Evolutionary conservation across 1,140 invertebrate genomes (phyloP).

Genomic region (Drosophila kikkawai): DNA sequence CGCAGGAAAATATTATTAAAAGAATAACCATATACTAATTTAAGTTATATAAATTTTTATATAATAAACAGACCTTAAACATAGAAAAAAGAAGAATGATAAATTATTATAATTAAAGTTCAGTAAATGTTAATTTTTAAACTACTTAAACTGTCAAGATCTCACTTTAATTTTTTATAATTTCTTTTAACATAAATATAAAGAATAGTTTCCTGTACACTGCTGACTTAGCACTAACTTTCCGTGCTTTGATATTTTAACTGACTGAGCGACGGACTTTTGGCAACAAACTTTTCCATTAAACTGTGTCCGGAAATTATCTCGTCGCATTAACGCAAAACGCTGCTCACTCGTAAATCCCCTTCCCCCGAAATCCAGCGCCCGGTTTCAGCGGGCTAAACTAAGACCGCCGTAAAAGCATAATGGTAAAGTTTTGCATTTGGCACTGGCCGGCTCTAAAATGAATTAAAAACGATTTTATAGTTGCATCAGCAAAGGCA

Average conservation of each 20-base stretch:
- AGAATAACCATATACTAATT: no score
- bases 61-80: not conserved
- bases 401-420: conserved; percentile 30
- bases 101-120: not conserved
- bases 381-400: conserved; percentile 14
- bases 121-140: not conserved
- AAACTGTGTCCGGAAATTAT: conserved; percentile 56
- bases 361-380: not conserved
- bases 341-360: conserved; percentile 39
- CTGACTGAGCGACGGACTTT: conserved; percentile 42
- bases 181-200: not conserved
- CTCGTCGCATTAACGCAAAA: conserved; percentile 55
- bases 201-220: conserved; percentile 3
- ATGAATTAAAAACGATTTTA: conserved; percentile 60
- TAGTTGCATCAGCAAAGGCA: conserved; percentile 43
- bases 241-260: conserved; percentile 49
- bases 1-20: not conserved
- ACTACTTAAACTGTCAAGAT: not conserved
- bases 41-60: not conserved
- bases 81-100: no score
- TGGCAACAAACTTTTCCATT: conserved; percentile 55
- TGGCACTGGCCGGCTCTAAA: conserved; percentile 34
- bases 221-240: conserved; percentile 14
- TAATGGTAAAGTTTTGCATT: conserved; percentile 52
- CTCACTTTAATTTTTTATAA: not conserved